Base-by-base conservation (phyloP, 2,113 vertebrate genomes). In the Camelus dromedarius region DNA sequence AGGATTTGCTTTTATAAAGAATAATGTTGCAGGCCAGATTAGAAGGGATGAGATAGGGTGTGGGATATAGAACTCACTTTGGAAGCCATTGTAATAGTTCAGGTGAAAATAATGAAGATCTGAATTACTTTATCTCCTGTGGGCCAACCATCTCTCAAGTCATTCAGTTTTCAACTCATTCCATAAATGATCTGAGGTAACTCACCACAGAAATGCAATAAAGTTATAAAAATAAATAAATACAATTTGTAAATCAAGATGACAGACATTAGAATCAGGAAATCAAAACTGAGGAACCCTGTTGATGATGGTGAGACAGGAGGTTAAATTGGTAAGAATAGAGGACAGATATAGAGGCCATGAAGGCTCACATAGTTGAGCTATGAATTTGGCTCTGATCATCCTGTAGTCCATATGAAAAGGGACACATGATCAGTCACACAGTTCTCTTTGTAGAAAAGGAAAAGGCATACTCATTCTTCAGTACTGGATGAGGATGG, bases 1-100 rank as follows among this genome's bases (percentile, higher is more conserved):
- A 62, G 1, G 6, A 60, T 96, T 97, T 64, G 46, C 50, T 90
- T 97, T 81, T 93, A 85, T 52, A 95, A 92, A 92, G 4, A 64
- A 88, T 88, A 77, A 32, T 82, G 69, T 38, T 91, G 28, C 30
- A 94, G 60, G 42, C 13, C 46, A 66, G 32, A 82, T n/a, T 66
- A 11, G 9, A 93, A n/a, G 24, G 6, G 18, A 92, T 90, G 28
- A 90, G 50, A 62, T 92, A 50, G 24, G 3, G 8, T 66, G 3
- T 26, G 20, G 26, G 26, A 14, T 76, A 90, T 42, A 75, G 38
- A 93, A 82, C 48, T 86, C 89, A 93, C 16, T 93, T 86, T 91
- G n/a, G 54, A 82, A 95, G 48, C 15, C 24, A 70, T 32, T 69
- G 4, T 92, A 92, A 92, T 81, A 56, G n/a, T 56, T 92, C 13